These are phyloP conservation scores for Gymnocephalus cernua DNA, from an alignment of 2,113 vertebrate species.

Conservation along the genomic window DNA sequence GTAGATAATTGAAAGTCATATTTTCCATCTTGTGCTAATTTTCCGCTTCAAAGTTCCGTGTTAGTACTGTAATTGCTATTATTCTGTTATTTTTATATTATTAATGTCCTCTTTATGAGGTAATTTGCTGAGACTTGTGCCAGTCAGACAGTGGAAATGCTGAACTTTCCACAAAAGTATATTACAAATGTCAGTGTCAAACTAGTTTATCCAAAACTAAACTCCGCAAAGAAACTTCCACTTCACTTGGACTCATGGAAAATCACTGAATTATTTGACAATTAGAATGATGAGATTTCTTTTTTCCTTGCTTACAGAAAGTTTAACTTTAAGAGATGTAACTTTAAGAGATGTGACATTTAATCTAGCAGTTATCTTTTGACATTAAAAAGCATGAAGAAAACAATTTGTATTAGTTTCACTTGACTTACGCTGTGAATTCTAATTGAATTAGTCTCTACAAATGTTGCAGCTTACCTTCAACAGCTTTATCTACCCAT, in stretches of 20 bases:
- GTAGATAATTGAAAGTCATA: constrained; percentile 10
- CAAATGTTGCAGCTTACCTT: constrained; percentile 46
- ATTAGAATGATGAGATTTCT: not conserved
- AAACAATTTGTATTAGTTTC: constrained; percentile 4
- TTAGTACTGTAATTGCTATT: not conserved
- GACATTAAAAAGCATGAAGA: constrained; percentile 7
- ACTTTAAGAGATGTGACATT: not conserved
- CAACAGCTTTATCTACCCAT: constrained; percentile 39
- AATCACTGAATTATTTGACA: not conserved
- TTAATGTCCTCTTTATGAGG: constrained; percentile 9
- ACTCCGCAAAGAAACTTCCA: constrained; percentile 6
- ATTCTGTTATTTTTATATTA: constrained; percentile 14
- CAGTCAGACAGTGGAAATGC: constrained; percentile 3
- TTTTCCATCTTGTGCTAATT: constrained; percentile 45
- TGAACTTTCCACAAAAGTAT: constrained; percentile 1
- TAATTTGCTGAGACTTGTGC: not conserved
- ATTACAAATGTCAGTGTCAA: constrained; percentile 16
- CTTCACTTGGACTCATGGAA: not conserved
- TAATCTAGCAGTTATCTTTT: not conserved
- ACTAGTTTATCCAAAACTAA: constrained; percentile 11
- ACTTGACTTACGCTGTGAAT: constrained; percentile 32
- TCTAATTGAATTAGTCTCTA: constrained; percentile 62
- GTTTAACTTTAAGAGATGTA: not conserved
- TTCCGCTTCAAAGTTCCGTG: not conserved
- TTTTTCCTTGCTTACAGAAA: not conserved